Percentiles rank a stretch among this genome's conserved stretches.
Conservation (phyloP, 2,888 invertebrate species). For the Parnassius apollo region DNA sequence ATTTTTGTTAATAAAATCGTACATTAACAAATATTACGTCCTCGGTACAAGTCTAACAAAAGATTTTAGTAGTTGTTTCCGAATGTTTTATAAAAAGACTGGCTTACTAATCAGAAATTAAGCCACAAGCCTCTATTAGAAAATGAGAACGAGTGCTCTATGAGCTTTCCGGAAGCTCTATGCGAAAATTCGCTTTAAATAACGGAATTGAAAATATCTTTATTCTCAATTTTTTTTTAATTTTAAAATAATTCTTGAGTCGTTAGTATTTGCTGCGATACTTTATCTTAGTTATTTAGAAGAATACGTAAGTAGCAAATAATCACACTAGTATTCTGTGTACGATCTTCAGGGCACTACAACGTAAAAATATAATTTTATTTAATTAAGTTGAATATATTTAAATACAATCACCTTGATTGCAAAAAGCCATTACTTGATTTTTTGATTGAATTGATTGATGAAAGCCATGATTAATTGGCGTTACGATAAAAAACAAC, state of each 20-base stretch:
- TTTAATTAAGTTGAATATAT: too few species aligned
- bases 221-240: too few species aligned
- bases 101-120: not conserved
- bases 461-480: not conserved
- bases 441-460: too few species aligned
- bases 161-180: slow-evolving; percentile 8
- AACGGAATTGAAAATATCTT: not conserved
- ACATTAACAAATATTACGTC: not conserved
- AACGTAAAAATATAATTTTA: too few species aligned
- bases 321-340: too few species aligned
- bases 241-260: too few species aligned
- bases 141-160: slow-evolving; percentile 8
- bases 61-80: not conserved
- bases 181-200: slow-evolving; percentile 18
- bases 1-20: not conserved
- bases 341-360: too few species aligned
- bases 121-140: slow-evolving; percentile 7
- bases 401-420: not conserved
- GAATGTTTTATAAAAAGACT: slow-evolving; percentile 5
- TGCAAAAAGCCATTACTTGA: not conserved
- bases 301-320: too few species aligned
- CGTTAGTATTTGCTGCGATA: too few species aligned
- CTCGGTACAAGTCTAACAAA: slow-evolving; percentile 10
- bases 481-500: not conserved
- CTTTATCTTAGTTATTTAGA: too few species aligned